Conservation (phyloP, 2,888 invertebrate species). For the Drosophila kokeensis region DNA sequence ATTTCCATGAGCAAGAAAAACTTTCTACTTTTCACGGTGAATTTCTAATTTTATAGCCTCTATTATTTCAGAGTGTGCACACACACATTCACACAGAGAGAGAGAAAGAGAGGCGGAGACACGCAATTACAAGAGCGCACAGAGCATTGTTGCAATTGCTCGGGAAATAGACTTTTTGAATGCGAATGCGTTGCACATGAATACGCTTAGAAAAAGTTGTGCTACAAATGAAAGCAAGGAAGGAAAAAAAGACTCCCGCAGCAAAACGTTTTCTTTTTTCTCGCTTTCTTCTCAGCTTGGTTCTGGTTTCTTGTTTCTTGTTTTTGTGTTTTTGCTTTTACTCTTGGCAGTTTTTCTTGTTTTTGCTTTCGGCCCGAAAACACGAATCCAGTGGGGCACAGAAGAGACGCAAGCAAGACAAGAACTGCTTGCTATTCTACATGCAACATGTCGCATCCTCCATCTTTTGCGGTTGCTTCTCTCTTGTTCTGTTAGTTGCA, state of each 20-base stretch:
- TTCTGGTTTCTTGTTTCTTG: constrained; percentile 26
- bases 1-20: not conserved
- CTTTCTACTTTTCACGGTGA: not conserved
- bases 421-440: constrained; percentile 66
- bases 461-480: constrained; percentile 35
- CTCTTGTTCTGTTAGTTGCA: constrained; percentile 32
- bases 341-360: constrained; percentile 44
- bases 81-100: constrained; percentile 8
- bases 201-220: constrained; percentile 71
- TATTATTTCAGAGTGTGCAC: not conserved
- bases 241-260: constrained; percentile 51
- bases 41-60: not conserved
- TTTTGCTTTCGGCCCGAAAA: constrained; percentile 24
- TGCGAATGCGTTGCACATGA: constrained; percentile 76
- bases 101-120: constrained; percentile 2
- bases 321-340: constrained; percentile 48
- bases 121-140: constrained; percentile 48
- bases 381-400: constrained; percentile 37
- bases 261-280: constrained; percentile 56
- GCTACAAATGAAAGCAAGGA: constrained; percentile 28
- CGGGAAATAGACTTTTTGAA: constrained; percentile 79
- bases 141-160: constrained; percentile 76
- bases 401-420: constrained; percentile 38
- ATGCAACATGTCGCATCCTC: constrained; percentile 56
- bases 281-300: constrained; percentile 20